Percentiles rank a stretch among this genome's conserved stretches.
These are phyloP conservation scores for Listronotus oregonensis DNA, from an alignment of 1,140 invertebrate species.

Conservation along the genomic window DNA sequence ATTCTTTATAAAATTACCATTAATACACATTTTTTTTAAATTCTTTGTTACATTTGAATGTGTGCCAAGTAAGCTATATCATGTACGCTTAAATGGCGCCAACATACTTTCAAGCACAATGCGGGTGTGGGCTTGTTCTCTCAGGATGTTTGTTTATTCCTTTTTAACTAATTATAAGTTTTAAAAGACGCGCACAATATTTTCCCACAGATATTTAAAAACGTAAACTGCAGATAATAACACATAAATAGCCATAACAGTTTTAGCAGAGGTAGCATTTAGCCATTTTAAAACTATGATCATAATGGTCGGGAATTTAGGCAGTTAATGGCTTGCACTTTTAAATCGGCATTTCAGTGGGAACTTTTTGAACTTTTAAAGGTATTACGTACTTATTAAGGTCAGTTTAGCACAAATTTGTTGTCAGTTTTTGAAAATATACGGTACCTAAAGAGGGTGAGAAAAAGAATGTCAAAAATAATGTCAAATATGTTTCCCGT, in stretches of 20 bases:
- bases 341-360: too few relatives aligned
- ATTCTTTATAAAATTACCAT: too few relatives aligned
- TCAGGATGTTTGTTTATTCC: constrained; percentile 4
- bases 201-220: constrained; percentile 17
- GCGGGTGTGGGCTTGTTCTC: constrained; percentile 13
- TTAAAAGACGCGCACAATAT: background rate
- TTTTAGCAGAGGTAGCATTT: background rate
- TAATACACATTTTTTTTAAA: background rate
- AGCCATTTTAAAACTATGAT: too few relatives aligned
- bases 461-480: too few relatives aligned
- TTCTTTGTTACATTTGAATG: constrained; percentile 9
- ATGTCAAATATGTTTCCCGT: too few relatives aligned
- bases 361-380: too few relatives aligned
- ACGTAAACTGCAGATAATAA: constrained; percentile 9
- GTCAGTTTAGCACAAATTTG: too few relatives aligned
- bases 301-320: too few relatives aligned
- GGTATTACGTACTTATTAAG: too few relatives aligned
- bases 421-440: too few relatives aligned
- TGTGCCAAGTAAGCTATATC: constrained; percentile 10
- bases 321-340: too few relatives aligned
- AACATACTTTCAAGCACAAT: constrained; percentile 8
- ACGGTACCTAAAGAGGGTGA: too few relatives aligned
- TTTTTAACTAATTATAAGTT: constrained; percentile 10
- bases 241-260: background rate
- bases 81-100: constrained; percentile 12